Conservation (phyloP, 2,888 invertebrate species). For the Lepidocyrtoides sp. region DNA sequence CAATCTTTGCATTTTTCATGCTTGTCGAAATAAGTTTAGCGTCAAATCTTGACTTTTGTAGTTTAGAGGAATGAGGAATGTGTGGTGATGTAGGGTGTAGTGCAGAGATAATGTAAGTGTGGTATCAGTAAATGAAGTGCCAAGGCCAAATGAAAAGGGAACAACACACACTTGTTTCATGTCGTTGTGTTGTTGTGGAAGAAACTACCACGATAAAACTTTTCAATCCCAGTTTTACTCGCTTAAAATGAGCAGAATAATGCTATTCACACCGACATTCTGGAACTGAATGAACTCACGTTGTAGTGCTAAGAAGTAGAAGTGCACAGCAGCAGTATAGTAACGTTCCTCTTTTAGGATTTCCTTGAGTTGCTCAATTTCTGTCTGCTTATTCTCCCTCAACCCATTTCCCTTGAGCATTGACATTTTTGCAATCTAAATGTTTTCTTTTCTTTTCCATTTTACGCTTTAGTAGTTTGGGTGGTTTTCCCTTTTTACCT, state of each 20-base stretch:
- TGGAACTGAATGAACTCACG: constrained; percentile 12
- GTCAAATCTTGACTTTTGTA: background rate
- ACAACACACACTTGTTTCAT: background rate
- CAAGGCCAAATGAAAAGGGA: constrained; percentile 32
- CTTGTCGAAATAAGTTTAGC: background rate
- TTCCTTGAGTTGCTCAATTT: constrained; percentile 65
- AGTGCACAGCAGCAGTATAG: too few relatives aligned
- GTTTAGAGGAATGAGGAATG: background rate
- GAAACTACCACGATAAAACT: constrained; percentile 16
- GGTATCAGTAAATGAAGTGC: constrained; percentile 8
- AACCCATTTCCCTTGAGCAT: constrained; percentile 79
- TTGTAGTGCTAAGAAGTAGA: too few relatives aligned
- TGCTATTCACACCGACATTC: background rate
- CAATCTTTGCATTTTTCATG: background rate
- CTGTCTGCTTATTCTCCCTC: constrained; percentile 69
- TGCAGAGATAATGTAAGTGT: background rate
- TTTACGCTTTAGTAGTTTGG: constrained; percentile 78
- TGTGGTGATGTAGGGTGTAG: too few relatives aligned
- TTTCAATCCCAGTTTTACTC: constrained; percentile 45
- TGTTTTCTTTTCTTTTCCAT: constrained; percentile 78
- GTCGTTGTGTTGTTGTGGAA: background rate
- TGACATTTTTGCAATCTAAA: constrained; percentile 81
- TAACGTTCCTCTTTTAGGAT: constrained; percentile 11
- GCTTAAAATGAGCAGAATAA: constrained; percentile 1
- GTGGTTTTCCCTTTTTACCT: constrained; percentile 70